Evolutionary conservation across 2,113 vertebrate genomes (phyloP).

Genomic region (Nothocercus nigrocapillus): DNA sequence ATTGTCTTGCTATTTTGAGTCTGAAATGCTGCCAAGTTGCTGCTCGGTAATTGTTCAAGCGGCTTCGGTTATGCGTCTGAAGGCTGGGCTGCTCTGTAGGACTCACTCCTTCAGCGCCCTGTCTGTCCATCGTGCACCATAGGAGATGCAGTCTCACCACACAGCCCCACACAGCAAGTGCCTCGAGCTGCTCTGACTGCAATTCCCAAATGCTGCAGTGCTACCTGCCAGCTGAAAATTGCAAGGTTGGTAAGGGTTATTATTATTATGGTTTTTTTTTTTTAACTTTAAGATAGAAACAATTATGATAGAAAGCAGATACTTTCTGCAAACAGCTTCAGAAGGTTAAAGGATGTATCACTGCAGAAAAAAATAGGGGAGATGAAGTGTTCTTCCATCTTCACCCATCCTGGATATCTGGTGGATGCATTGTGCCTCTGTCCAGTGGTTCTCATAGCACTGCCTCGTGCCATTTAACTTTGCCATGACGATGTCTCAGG

Average conservation of each 20-base stretch:
- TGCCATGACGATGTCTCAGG: fast-evolving
- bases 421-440: neutral
- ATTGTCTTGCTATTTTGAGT: neutral
- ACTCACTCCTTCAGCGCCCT: neutral
- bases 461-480: neutral
- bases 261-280: neutral
- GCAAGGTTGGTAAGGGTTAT: neutral
- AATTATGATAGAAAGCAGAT: neutral
- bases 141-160: neutral
- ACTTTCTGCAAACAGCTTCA: neutral
- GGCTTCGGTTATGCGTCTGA: neutral
- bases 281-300: neutral
- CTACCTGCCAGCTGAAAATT: fast-evolving
- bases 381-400: neutral
- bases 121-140: fast-evolving
- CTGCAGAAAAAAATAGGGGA: neutral
- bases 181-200: fast-evolving
- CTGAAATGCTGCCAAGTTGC: conserved; percentile 22
- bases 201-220: neutral
- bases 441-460: fast-evolving
- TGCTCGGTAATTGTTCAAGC: neutral
- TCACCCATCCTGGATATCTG: neutral
- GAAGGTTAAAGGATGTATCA: neutral
- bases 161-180: neutral
- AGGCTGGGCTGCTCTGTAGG: neutral